Conservation (phyloP, 2,888 invertebrate genomes). For the Stenchaetothrips biformis region DNA sequence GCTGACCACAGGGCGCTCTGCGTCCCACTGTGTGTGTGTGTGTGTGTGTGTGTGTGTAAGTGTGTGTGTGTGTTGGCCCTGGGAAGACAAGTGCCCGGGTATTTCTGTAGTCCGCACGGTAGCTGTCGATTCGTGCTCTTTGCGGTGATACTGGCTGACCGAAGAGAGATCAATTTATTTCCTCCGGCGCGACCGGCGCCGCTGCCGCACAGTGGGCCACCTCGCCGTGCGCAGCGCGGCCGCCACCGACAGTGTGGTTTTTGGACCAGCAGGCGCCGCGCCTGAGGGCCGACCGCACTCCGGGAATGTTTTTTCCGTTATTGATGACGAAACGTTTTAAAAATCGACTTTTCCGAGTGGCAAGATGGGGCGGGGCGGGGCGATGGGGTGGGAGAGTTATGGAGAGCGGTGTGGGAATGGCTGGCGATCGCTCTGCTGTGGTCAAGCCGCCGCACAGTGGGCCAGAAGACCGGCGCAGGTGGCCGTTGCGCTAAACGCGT, state of each 20-base stretch:
- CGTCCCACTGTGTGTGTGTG: neutral
- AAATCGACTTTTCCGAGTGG: slow-evolving; percentile 9
- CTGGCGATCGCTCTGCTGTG: neutral
- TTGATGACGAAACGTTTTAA: neutral
- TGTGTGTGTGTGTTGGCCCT: neutral
- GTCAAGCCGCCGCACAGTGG: too few relatives aligned
- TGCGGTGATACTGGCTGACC: slow-evolving; percentile 2
- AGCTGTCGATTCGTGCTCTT: slow-evolving; percentile 3
- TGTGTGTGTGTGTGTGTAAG: neutral
- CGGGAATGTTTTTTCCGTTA: neutral
- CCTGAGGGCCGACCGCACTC: neutral
- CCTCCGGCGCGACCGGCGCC: too few relatives aligned
- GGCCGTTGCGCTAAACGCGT: too few relatives aligned
- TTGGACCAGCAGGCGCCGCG: neutral
- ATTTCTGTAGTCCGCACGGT: neutral
- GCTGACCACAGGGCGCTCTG: neutral
- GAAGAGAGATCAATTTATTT: slow-evolving; percentile 18
- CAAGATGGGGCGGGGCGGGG: neutral
- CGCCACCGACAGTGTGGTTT: too few relatives aligned
- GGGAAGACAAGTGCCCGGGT: neutral
- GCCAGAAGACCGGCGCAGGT: too few relatives aligned
- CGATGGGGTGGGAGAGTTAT: neutral
- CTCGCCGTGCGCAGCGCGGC: neutral
- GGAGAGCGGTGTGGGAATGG: neutral
- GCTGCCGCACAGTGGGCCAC: too few relatives aligned